Conservation (phyloP, 2,888 invertebrate genomes). For the Lithophane semibrunnea region DNA sequence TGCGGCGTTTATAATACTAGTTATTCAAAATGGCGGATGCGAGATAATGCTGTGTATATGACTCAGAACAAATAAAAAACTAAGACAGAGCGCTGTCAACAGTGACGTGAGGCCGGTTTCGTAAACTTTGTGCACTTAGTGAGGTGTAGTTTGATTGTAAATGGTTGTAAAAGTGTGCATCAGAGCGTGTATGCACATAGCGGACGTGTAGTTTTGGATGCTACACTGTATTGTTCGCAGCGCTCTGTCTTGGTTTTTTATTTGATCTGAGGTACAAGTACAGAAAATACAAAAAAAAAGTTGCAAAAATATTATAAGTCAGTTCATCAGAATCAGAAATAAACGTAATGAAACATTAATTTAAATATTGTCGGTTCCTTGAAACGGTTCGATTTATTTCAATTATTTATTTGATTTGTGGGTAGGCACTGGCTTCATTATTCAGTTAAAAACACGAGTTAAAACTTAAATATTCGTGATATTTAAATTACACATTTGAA, state of each 20-base stretch:
- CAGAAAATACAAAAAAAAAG: background rate
- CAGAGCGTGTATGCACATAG: no score
- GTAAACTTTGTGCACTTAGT: no score
- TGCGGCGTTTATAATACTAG: conserved; percentile 18
- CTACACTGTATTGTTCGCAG: no score
- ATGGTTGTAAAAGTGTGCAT: no score
- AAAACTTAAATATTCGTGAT: background rate
- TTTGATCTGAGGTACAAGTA: no score
- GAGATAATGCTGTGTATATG: background rate
- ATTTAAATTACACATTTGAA: background rate
- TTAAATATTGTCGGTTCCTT: background rate
- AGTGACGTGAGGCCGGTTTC: no score
- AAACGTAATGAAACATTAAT: background rate
- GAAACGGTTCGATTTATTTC: background rate
- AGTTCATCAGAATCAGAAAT: background rate
- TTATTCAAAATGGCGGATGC: conserved; percentile 22
- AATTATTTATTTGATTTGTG: background rate
- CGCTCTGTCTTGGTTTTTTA: no score
- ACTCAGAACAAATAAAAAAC: no score
- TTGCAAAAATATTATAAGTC: no score
- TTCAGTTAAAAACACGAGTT: background rate
- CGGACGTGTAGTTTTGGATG: no score
- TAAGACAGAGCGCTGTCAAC: no score
- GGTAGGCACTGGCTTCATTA: background rate
- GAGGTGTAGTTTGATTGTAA: no score